Evolutionary conservation across 2,797 vertebrate genomes (phyloP).

Genomic region (Otus scops): DNA sequence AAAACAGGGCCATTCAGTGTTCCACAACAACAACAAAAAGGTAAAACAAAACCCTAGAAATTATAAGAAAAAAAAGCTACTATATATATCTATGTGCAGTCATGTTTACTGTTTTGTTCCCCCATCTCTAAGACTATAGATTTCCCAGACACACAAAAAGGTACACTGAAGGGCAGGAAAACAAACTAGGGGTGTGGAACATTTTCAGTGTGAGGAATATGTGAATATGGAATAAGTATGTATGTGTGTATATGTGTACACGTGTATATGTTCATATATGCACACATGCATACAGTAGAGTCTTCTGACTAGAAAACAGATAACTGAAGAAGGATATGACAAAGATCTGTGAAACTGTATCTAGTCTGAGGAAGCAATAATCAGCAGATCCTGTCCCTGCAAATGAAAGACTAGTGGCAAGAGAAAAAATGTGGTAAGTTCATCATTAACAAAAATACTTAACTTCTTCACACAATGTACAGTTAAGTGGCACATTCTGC

Average conservation of each 20-base stretch:
- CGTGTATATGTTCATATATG: neutral
- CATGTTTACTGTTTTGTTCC: neutral
- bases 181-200: neutral
- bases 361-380: neutral
- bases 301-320: neutral
- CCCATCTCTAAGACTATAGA: neutral
- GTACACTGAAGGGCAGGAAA: neutral
- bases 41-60: neutral
- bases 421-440: neutral
- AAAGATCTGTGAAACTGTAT: neutral
- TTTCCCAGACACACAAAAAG: neutral
- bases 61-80: neutral
- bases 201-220: neutral
- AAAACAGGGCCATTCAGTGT: neutral
- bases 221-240: neutral
- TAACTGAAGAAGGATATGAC: neutral
- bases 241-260: rapidly evolving
- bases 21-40: neutral
- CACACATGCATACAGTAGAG: neutral
- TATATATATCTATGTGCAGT: neutral
- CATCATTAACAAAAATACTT: neutral
- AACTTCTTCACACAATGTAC: neutral
- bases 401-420: neutral
- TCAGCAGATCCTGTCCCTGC: neutral
- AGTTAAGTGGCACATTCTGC: neutral